Base-by-base conservation (phyloP, 2,888 invertebrate species). In the Anorthoa munda region DNA sequence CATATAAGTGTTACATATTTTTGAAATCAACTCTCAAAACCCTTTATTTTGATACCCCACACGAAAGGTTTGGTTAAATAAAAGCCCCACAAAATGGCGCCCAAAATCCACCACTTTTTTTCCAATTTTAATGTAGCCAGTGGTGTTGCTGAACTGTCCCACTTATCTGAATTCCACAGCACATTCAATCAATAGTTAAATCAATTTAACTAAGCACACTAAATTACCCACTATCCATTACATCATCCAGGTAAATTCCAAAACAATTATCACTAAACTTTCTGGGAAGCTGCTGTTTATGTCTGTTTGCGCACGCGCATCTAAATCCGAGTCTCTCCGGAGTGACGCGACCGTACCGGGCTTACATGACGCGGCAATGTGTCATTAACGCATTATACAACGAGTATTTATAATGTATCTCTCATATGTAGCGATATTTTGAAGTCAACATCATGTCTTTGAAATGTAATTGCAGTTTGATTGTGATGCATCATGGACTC, bases 301-400 rank as follows among this genome's bases (percentile, higher is more conserved):
- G 31, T 75, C 81, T 66, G 67, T 79, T 83, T 79, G 70, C 45
- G 39, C 26, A 17, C 53, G 63, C 72, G 68, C 31, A 11, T 83
- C 81, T 81, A 72, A 81, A 67, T 83, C 72, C 0, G 71, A 72
- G 15, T 3, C 23, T 48, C 23, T 48, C 61, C 18, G 59, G 39
- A 7, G 26, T 76, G 83, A 80, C 83, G 83, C 59, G 56, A 55
- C 50, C 13, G 7, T 15, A 13, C 23, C 4, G 51, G 59, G 68
- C 68, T 66, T 65, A 68, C n/a, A 45, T 70, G 72, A 72, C 70
- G 58, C 66, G 39, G 26, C 56, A 53, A 39, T 81, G 70, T 71
- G 80, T 81, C 72, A 72, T 51, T 53, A 56, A 48, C 7, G 18
- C 67, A 78, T 84, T 86, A 81, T 59, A 84, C 82, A 81, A 74